phyloP scores from a whole-genome alignment of 2,888 invertebrate species.

The Philereme transversata region DNA sequence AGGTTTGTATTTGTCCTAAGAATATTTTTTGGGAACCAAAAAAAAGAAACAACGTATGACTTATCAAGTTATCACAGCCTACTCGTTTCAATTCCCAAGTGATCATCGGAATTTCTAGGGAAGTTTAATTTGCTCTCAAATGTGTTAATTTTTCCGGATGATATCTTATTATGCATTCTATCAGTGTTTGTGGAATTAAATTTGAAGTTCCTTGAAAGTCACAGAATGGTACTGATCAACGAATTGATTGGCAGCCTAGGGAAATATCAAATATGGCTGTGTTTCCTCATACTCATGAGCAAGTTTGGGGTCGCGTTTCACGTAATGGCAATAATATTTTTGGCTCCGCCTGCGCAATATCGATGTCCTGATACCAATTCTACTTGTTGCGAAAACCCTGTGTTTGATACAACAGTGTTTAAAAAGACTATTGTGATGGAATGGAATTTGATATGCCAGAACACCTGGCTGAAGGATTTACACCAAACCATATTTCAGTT shows the following conservation, averaged over 20 bases:
- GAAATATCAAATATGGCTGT: constrained; percentile 76
- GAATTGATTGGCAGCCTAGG: constrained; percentile 76
- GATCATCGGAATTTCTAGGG: neutral
- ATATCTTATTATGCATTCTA: constrained; percentile 2
- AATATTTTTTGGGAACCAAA: too few species aligned
- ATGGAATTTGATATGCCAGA: constrained; percentile 89
- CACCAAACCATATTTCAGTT: constrained; percentile 89
- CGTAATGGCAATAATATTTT: constrained; percentile 79
- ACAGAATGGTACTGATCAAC: constrained; percentile 58
- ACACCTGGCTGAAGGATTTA: constrained; percentile 85
- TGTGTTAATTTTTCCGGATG: neutral
- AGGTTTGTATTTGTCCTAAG: too few species aligned
- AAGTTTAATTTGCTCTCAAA: neutral
- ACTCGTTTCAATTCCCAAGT: constrained; percentile 9
- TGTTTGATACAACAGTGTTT: constrained; percentile 86
- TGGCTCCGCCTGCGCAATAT: constrained; percentile 69
- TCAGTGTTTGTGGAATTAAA: neutral
- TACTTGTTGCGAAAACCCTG: constrained; percentile 78
- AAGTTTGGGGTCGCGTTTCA: constrained; percentile 81
- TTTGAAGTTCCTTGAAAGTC: neutral
- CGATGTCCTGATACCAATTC: constrained; percentile 44
- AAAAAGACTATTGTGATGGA: constrained; percentile 87
- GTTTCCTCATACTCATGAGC: constrained; percentile 66
- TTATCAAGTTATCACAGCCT: constrained; percentile 6
- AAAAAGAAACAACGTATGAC: too few species aligned